These are phyloP conservation scores for Crepidodera aurea DNA, from an alignment of 2,888 invertebrate genomes.

Conservation along the genomic window DNA sequence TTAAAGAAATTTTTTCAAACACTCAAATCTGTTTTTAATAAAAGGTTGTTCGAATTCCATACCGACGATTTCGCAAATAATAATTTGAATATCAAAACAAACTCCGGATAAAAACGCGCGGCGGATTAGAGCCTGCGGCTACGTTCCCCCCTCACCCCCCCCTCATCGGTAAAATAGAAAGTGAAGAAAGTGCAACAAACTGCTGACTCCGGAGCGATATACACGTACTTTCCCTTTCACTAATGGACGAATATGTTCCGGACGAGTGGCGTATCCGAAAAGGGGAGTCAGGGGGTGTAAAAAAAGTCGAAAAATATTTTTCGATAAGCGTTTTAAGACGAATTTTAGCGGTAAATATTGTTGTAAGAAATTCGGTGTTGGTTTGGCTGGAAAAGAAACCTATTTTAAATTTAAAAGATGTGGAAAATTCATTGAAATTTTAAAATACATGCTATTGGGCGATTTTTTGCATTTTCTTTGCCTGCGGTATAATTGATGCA, in stretches of 20 bases:
- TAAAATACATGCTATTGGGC: too few relatives aligned
- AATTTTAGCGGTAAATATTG: too few relatives aligned
- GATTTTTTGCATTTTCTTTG: too few relatives aligned
- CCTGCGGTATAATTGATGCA: too few relatives aligned
- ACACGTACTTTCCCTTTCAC: constrained; percentile 48
- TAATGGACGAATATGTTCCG: constrained; percentile 26
- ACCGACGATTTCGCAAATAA: background rate
- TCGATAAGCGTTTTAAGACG: too few relatives aligned
- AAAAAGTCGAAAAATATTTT: too few relatives aligned
- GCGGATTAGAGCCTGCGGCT: constrained; percentile 3
- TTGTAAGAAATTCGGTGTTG: too few relatives aligned
- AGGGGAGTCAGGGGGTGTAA: background rate
- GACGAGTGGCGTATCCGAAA: constrained; percentile 14
- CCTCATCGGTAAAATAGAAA: constrained; percentile 44
- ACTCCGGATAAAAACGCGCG: constrained; percentile 13
- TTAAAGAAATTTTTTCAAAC: background rate
- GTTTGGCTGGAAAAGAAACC: too few relatives aligned
- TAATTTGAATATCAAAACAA: constrained; percentile 15
- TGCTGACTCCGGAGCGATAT: constrained; percentile 42
- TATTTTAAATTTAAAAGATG: too few relatives aligned
- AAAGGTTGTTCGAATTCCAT: background rate
- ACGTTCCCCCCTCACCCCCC: constrained; percentile 2
- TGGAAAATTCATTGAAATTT: too few relatives aligned
- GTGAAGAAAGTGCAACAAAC: constrained; percentile 50
- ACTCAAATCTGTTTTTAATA: background rate